Evolutionary conservation across 2,888 invertebrate genomes (phyloP).

Genomic region (Macaria liturata): DNA sequence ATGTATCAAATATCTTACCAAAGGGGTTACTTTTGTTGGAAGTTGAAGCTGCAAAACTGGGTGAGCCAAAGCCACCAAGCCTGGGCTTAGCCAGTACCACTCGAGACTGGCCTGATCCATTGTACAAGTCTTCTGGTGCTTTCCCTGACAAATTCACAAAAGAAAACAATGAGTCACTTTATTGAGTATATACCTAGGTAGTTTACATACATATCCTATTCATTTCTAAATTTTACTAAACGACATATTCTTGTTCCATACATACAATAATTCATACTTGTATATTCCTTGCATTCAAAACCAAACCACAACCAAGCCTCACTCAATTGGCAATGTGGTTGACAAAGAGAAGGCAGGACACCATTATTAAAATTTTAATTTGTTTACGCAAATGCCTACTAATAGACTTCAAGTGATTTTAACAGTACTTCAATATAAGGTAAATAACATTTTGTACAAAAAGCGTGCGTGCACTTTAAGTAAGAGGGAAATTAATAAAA

Average conservation of each 20-base stretch:
- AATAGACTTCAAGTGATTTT: too few relatives aligned
- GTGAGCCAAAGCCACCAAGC: slow-evolving; percentile 70
- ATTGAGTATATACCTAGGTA: too few relatives aligned
- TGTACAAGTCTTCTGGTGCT: slow-evolving; percentile 66
- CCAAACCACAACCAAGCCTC: not conserved
- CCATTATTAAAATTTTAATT: too few relatives aligned
- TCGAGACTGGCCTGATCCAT: slow-evolving; percentile 67
- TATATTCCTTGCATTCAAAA: too few relatives aligned
- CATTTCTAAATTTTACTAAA: too few relatives aligned
- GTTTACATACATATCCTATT: not conserved
- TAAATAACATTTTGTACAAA: slow-evolving; percentile 3
- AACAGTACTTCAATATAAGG: too few relatives aligned
- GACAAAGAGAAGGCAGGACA: not conserved
- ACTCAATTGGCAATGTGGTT: slow-evolving; percentile 1
- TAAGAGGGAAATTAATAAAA: slow-evolving; percentile 40
- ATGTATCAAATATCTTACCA: slow-evolving; percentile 47
- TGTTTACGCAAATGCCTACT: too few relatives aligned
- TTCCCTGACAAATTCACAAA: slow-evolving; percentile 49
- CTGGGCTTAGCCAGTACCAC: slow-evolving; percentile 75
- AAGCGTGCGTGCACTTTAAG: not conserved
- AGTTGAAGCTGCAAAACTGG: slow-evolving; percentile 64
- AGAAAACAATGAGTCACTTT: too few relatives aligned
- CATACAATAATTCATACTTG: too few relatives aligned
- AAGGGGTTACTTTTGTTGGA: slow-evolving; percentile 71
- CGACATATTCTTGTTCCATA: too few relatives aligned